Evolutionary conservation across 1,140 invertebrate genomes (phyloP).

Genomic region (Halesus radiatus): DNA sequence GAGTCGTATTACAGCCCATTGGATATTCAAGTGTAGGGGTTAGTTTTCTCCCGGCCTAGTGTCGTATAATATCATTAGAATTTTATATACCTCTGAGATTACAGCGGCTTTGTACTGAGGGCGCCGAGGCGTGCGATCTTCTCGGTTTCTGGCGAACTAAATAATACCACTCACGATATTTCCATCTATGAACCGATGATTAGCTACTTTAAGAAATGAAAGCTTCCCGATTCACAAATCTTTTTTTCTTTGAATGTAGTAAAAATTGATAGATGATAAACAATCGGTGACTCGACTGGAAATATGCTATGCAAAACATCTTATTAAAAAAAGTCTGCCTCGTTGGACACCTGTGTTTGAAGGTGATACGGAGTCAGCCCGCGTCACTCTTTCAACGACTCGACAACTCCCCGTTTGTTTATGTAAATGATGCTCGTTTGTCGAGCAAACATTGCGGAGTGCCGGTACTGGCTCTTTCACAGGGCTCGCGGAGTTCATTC

Average conservation of each 20-base stretch:
- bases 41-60: neutral
- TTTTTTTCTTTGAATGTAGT: too few relatives aligned
- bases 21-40: constrained; percentile 41
- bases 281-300: too few relatives aligned
- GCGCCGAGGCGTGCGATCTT: too few relatives aligned
- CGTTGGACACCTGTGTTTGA: constrained; percentile 3
- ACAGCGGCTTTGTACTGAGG: neutral
- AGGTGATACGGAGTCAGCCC: neutral
- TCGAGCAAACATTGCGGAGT: constrained; percentile 25
- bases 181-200: too few relatives aligned
- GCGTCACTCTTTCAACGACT: constrained; percentile 6
- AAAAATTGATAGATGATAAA: too few relatives aligned
- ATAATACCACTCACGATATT: too few relatives aligned
- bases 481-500: constrained; percentile 9
- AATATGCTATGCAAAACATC: too few relatives aligned
- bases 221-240: too few relatives aligned
- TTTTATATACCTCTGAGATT: neutral
- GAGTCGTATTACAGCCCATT: constrained; percentile 26
- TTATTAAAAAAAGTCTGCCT: neutral
- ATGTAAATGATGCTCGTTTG: constrained; percentile 37
- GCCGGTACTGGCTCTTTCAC: neutral
- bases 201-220: too few relatives aligned
- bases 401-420: constrained; percentile 26
- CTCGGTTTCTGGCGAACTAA: too few relatives aligned
- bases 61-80: neutral